phyloP scores from a whole-genome alignment of 2,797 vertebrate species.

The Lithobates pipiens region DNA sequence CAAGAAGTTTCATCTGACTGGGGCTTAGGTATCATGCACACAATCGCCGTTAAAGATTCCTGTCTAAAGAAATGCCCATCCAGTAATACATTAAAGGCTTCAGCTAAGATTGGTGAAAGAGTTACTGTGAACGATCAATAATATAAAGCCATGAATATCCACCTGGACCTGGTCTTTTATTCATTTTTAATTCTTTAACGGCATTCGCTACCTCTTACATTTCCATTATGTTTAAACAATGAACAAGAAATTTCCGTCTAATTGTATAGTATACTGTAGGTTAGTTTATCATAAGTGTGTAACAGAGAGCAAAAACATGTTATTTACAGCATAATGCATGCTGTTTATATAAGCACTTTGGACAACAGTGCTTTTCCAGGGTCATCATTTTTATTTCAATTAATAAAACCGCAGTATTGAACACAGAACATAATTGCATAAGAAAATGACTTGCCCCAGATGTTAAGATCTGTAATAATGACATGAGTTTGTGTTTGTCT shows the following conservation, averaged over 20 bases:
- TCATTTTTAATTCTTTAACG: too few species aligned
- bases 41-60: too few species aligned
- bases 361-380: conserved; percentile 19
- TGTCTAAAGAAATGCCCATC: too few species aligned
- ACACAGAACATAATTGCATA: conserved; percentile 31
- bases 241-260: background rate
- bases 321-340: background rate
- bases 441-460: background rate
- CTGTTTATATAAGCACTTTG: background rate
- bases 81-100: too few species aligned
- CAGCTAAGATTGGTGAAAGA: too few species aligned
- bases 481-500: conserved; percentile 3
- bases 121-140: too few species aligned
- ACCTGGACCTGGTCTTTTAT: too few species aligned
- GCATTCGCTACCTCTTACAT: background rate
- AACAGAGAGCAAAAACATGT: background rate
- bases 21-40: too few species aligned
- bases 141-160: too few species aligned
- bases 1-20: too few species aligned
- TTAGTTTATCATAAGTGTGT: background rate
- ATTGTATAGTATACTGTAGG: background rate
- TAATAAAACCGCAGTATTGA: conserved; percentile 46
- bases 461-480: conserved; percentile 1
- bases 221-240: background rate
- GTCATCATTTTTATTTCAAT: conserved; percentile 22